A percentile compares a stretch with the other conserved stretches of the same genome.
Conservation (phyloP, 2,888 invertebrate genomes). For the Hydrotaea cyrtoneurina region DNA sequence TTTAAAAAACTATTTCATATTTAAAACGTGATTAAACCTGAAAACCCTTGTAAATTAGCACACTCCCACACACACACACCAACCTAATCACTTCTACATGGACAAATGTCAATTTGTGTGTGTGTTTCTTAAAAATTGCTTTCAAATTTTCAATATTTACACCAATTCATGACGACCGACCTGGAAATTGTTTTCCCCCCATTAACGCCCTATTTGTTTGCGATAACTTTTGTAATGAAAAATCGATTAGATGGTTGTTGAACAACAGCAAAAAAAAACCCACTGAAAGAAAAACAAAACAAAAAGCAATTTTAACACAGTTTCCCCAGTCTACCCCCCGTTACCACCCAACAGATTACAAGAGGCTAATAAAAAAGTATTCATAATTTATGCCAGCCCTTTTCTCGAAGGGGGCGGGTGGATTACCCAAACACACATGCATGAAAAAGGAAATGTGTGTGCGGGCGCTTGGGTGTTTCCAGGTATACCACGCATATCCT, state of each 20-base stretch:
- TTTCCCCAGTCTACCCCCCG: background rate
- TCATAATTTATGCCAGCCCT: conserved; percentile 52
- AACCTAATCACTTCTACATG: too few relatives aligned
- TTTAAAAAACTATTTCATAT: too few relatives aligned
- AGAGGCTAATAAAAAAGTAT: conserved; percentile 50
- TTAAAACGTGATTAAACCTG: too few relatives aligned
- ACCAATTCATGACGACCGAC: too few relatives aligned
- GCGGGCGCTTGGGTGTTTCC: background rate
- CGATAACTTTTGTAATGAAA: conserved; percentile 16
- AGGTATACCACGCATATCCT: background rate
- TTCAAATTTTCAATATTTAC: too few relatives aligned
- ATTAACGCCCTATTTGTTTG: conserved; percentile 24
- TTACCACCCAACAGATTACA: background rate
- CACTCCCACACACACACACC: too few relatives aligned
- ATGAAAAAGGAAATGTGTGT: background rate
- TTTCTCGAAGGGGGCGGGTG: background rate
- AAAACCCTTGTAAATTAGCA: too few relatives aligned
- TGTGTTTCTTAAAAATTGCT: too few relatives aligned
- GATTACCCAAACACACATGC: background rate
- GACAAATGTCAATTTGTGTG: too few relatives aligned
- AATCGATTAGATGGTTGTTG: conserved; percentile 1
- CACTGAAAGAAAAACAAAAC: conserved; percentile 1
- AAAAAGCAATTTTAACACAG: conserved; percentile 23
- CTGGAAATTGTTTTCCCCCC: too few relatives aligned
- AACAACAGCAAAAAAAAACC: too few relatives aligned